A percentile compares a stretch with the other conserved stretches of the same genome.
Conservation (phyloP, 2,888 invertebrate genomes). For the Mamestra brassicae region DNA sequence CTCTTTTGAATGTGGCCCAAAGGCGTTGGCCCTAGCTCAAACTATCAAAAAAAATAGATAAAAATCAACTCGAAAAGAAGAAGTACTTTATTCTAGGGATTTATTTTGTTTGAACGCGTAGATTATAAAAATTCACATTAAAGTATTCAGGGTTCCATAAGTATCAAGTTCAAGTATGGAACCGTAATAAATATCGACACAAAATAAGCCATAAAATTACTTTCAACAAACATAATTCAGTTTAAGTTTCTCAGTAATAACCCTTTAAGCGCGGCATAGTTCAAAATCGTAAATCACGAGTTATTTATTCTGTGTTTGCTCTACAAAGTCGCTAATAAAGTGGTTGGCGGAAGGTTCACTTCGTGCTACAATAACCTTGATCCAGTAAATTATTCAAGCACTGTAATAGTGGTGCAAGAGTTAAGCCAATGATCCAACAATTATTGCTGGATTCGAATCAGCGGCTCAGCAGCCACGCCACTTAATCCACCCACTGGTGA, state of each 20-base stretch:
- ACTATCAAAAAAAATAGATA: too few relatives aligned
- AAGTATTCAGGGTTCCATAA: not conserved
- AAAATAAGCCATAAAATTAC: slow-evolving; percentile 46
- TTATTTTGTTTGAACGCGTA: not conserved
- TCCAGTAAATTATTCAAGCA: not conserved
- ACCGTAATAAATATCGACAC: not conserved
- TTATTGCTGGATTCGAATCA: too few relatives aligned
- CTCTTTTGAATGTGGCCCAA: too few relatives aligned
- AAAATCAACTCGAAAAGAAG: too few relatives aligned
- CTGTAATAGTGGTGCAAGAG: not conserved
- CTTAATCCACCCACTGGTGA: too few relatives aligned
- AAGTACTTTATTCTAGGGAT: not conserved
- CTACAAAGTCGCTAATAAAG: slow-evolving; percentile 52
- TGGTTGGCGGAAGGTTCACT: slow-evolving; percentile 32
- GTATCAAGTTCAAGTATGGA: not conserved
- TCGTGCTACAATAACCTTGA: not conserved
- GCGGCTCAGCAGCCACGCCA: too few relatives aligned
- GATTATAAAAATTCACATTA: not conserved
- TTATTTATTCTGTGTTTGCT: slow-evolving; percentile 67
- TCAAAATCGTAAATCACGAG: slow-evolving; percentile 64
- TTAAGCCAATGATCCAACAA: not conserved
- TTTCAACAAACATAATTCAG: slow-evolving; percentile 48
- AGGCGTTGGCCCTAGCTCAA: too few relatives aligned
- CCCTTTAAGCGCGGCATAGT: slow-evolving; percentile 53
- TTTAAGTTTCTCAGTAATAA: slow-evolving; percentile 41